Base-by-base conservation (phyloP, 2,797 vertebrate genomes). In the Amblyraja radiata region DNA sequence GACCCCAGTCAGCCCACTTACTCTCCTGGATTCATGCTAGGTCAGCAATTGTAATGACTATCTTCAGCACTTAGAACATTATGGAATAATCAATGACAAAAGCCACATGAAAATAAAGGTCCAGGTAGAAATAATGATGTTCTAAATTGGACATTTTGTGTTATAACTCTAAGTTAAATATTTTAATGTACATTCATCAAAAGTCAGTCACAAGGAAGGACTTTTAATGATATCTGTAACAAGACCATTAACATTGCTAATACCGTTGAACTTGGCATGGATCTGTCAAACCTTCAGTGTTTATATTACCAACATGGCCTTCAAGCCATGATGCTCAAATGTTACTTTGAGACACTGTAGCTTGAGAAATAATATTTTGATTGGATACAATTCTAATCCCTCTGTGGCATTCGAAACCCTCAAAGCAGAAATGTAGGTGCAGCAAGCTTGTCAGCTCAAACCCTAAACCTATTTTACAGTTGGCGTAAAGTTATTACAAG, bases 361-460 rank as follows among this genome's bases (percentile, higher is more conserved):
- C 25, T 84, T 65, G 28, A 32, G 63, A 88, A 88, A 32, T 88
- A 65, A 88, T 32, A 88, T 65, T 88, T n/a, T 88, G 84, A 65
- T 88, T 88, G n/a, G 84, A 88, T 16, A 6, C 32, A 32, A 25
- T 88, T 65, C 61, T 32, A 36, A 88, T 36, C 63, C 13, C 61
- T 88, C 84, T 65, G 61, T 18, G 11, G 7, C 61, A 21, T 88
- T 88, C 21, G n/a, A 65, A 88, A 21, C 65, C n/a, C 61, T 88
- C 16, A 65, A 65, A 88, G 61, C 61, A 88, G n/a, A 65, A 86
- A 88, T 65, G 65, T 68, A 65, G 61, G n/a, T 88, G n/a, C n/a
- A 63, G n/a, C 61, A 36, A 36, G 16, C 65, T 65, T 7, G 7
- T 65, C 84, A 84, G 1, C 61, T 88, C 1, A 32, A n/a, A 88